These are phyloP conservation scores for Ormyrus rosae DNA, from an alignment of 2,888 invertebrate genomes.

Conservation along the genomic window DNA sequence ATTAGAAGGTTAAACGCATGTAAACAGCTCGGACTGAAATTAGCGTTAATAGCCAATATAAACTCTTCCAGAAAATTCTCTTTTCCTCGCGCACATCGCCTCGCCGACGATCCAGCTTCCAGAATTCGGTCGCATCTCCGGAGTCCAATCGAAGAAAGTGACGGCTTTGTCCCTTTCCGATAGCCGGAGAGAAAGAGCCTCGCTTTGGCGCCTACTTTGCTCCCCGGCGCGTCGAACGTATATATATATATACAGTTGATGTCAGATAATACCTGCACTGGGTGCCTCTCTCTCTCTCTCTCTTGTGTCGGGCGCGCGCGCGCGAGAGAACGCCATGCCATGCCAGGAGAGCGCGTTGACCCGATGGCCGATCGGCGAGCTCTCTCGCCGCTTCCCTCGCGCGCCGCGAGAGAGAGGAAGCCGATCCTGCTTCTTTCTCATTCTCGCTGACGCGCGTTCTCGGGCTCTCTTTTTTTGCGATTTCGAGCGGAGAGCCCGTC, in stretches of 20 bases:
- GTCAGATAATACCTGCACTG: conserved; percentile 9
- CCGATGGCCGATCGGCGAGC: conserved; percentile 62
- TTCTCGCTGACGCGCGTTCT: conserved; percentile 41
- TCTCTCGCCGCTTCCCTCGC: conserved; percentile 38
- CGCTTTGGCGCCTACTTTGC: not conserved
- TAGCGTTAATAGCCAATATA: too few species aligned
- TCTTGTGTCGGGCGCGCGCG: not conserved
- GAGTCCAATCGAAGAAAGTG: not conserved
- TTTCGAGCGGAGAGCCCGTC: too few species aligned
- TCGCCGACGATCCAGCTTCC: too few species aligned
- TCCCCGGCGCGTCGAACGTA: not conserved
- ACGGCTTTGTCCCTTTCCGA: not conserved
- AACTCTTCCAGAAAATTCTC: too few species aligned
- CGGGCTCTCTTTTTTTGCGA: conserved; percentile 2
- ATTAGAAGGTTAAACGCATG: too few species aligned
- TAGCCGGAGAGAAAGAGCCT: too few species aligned
- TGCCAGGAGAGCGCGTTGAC: conserved; percentile 66
- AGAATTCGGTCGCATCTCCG: too few species aligned
- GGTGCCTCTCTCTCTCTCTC: not conserved
- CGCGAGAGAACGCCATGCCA: conserved; percentile 45
- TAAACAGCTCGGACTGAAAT: too few species aligned
- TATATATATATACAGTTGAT: conserved; percentile 1
- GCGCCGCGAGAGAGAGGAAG: not conserved
- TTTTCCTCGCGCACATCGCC: too few species aligned
- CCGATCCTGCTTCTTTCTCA: too few species aligned